phyloP scores from a whole-genome alignment of 1,140 invertebrate species.

The Apis dorsata region DNA sequence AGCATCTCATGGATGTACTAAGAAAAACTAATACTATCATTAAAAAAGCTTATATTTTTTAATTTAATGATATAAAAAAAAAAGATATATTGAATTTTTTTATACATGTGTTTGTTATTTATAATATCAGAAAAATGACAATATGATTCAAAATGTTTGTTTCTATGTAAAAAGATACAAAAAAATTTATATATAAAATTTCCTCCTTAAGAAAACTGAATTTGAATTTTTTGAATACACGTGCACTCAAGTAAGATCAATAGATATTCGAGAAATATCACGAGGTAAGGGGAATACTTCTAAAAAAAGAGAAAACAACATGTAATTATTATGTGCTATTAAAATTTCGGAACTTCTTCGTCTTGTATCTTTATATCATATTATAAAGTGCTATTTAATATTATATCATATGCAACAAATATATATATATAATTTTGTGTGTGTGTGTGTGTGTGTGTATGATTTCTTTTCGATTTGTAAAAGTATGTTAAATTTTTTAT shows the following conservation, averaged over 20 bases:
- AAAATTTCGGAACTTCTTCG: background rate
- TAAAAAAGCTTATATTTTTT: slow-evolving; percentile 71
- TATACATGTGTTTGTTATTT: background rate
- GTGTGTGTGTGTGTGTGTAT: no score
- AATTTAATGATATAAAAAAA: slow-evolving; percentile 19
- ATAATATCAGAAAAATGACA: background rate
- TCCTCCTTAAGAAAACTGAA: background rate
- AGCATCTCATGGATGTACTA: slow-evolving; percentile 77
- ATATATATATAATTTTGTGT: no score
- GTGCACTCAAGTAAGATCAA: background rate
- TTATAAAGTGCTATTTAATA: background rate
- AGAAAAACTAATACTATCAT: slow-evolving; percentile 72
- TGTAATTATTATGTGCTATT: background rate
- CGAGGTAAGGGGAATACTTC: background rate
- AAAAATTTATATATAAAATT: background rate
- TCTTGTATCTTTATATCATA: background rate
- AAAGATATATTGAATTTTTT: background rate
- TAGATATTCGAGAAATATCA: background rate
- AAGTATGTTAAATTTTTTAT: background rate
- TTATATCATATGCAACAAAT: no score
- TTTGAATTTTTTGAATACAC: background rate
- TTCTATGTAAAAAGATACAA: background rate
- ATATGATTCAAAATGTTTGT: background rate
- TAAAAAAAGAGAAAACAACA: background rate
- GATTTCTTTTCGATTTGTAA: background rate